Conservation (phyloP, 2,113 vertebrate species). For the Natator depressus region DNA sequence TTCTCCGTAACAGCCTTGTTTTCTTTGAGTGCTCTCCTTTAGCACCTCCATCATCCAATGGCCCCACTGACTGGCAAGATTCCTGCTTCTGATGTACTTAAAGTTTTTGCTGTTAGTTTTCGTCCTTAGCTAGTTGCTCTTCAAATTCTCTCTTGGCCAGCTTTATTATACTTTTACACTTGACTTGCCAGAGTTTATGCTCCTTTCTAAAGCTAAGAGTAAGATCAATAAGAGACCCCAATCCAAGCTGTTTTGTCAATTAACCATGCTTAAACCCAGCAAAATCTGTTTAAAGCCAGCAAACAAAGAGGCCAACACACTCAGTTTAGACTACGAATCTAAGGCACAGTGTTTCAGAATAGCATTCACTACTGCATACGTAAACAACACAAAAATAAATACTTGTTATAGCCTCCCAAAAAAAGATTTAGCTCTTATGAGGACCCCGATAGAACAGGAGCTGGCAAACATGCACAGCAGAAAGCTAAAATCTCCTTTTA, state of each 20-base stretch:
- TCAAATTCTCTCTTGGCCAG: too few species aligned
- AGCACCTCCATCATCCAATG: too few species aligned
- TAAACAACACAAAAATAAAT: background rate
- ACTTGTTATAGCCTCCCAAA: accelerated
- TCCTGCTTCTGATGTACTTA: too few species aligned
- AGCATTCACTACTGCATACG: background rate
- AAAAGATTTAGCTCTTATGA: background rate
- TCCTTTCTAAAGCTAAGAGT: too few species aligned
- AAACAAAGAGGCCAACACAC: background rate
- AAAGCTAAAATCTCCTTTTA: background rate
- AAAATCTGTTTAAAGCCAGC: background rate
- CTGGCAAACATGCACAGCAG: background rate
- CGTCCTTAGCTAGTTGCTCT: too few species aligned
- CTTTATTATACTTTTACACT: too few species aligned
- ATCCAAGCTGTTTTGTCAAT: background rate
- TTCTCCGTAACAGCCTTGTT: too few species aligned
- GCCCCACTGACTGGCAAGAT: too few species aligned
- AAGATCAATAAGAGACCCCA: background rate
- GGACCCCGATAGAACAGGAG: background rate
- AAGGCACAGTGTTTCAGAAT: background rate
- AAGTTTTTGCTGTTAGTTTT: too few species aligned
- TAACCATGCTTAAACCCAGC: background rate
- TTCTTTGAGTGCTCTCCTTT: too few species aligned
- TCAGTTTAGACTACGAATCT: background rate
- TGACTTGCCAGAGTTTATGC: too few species aligned